Base-by-base conservation (phyloP, 2,888 invertebrate species). In the Dusona sp. region DNA sequence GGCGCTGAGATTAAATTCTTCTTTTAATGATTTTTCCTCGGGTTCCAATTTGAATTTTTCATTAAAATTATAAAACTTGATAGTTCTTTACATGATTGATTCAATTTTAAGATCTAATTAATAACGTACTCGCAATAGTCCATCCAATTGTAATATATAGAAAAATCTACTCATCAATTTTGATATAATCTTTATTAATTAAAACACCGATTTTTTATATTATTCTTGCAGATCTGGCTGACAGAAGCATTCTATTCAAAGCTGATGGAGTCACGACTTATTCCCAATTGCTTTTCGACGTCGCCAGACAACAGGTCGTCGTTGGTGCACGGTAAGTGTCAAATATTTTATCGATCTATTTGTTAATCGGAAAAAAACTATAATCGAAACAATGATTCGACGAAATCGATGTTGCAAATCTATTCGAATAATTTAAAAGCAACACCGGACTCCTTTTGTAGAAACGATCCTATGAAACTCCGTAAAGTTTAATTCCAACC, bases 241-340 rank as follows among this genome's bases (percentile, higher is more conserved):
- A 91, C 22, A 92, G 91, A 6, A 93, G 91, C 79, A 91, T 87
- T 48, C 86, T 91, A 65, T 98, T 98, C 94, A 95, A 96, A 90
- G 96, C 97, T 93, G 95, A 96, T 87, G 96, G 96, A 90, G 96
- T 97, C 89, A 96, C 96, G 87, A 96, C 97, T 89, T 98, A 97
- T 95, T 97, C 98, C 77, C 97, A 98, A 95, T 95, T 98, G 93
- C 95, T 98, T 83, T 97, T 98, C 94, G 98, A 98, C 95, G 97
- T 97, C 84, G 96, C 97, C 89, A 96, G 98, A 93, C 97, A 97
- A 94, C 98, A 98, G 95, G 96, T 98, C 91, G 96, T 98, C 92
- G 97, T 98, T 90, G 98, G 98, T 89, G 98, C 98, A 90, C 97
- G 98, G 98, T 98, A 95, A 96, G 96, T 95, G n/a, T 75, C 22